Evolutionary conservation across 2,797 vertebrate genomes (phyloP), one percentile per base, ranked within the genome.

Genomic region (Esox lucius): DNA sequence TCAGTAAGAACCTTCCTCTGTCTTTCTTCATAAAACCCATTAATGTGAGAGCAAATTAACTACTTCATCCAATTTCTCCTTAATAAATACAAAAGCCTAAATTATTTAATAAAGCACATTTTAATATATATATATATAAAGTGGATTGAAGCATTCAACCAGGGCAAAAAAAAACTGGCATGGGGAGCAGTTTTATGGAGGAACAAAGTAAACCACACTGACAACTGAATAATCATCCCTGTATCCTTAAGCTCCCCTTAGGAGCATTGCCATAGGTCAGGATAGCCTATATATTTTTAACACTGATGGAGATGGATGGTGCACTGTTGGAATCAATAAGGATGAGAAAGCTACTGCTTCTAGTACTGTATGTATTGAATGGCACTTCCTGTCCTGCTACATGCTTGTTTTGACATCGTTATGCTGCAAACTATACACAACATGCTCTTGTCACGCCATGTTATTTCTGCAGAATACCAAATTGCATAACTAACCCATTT

Each of bases 101-200:
- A 39, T 35, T 11, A 66, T 51, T 28, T 42, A n/a, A 42, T 51
- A 31, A 16, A 49, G 24, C 35, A 46, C 3, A 13, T n/a, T 16
- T 16, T 49, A 65, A 53, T 75, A 75, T 74, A 78, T 86, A 53
- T 75, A 75, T 74, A 78, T 86, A 49, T 88, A 88, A 91, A 91
- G 89, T 80, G 77, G 70, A 76, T 68, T 81, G 28, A 66, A 28
- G 64, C 64, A 73, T 35, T 75, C 85, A 84, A 85, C 74, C 84
- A 81, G 79, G 86, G 84, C 82, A 81, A 89, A 16, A 89, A 16
- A 80, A 87, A 39, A 81, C n/a, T 68, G 71, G 65, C 81, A 80
- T 73, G 83, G 68, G 81, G 76, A 83, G 70, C 76, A 68, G 83
- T 86, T 92, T 93, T 92, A 91, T 93, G 92, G 92, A 93, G 91